Evolutionary conservation across 2,113 vertebrate genomes (phyloP), one percentile per base, ranked within the genome.

Genomic region (Cichladusa arquata): DNA sequence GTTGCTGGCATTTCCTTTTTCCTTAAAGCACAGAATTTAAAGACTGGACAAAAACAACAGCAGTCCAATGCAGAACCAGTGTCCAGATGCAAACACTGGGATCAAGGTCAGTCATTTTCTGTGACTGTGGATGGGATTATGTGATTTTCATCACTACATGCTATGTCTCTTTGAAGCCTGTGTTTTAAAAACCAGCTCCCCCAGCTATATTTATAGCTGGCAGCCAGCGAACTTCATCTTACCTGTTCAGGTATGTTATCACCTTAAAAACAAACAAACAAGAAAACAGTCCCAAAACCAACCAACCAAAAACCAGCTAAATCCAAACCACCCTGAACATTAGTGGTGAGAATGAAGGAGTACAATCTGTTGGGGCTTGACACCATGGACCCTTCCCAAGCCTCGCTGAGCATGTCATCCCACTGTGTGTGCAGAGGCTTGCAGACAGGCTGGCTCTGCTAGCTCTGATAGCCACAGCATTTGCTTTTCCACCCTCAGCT

Each of bases 381-480:
- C 0, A 0, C 1, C 12, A 84, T 47, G n/a, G 51, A 56, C 42
- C 34, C 31, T 78, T 91, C 69, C 54, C 64, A 91, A 79, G 47
- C 47, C 51, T 67, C 0, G 0, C 36, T 60, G 93, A 81, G 36
- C 50, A 29, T 5, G 5, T 57, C 42, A 56, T 74, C 77, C 44
- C 81, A 9, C n/a, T 33, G 65, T 77, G 50, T 6, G 1, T 51
- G 90, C 65, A 61, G 11, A 65, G 40, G 33, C 53, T 86, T 86
- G 88, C 58, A 90, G 82, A 24, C 86, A 90, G 72, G 11, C 73
- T 91, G 77, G 25, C 74, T 96, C 87, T 96, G 86, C 73, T 88
- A 73, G 40, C 76, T 89, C 74, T 50, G 87, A 90, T 93, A 95
- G 95, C 72, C 36, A 69, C 50, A 62, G 64, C 12, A 44, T 95